Conservation (phyloP, 1,140 invertebrate species). For the Helicoverpa armigera region DNA sequence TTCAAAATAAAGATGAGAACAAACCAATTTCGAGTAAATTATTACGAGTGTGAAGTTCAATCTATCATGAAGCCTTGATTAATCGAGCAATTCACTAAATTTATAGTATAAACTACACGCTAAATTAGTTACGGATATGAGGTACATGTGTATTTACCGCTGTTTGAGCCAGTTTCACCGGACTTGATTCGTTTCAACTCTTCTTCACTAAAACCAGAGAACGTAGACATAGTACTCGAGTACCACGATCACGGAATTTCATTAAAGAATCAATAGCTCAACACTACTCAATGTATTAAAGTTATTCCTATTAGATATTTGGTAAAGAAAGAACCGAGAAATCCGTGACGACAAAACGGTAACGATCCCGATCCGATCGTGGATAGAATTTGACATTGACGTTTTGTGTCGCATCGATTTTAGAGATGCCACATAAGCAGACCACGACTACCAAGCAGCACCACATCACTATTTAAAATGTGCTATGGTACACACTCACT, state of each 20-base stretch:
- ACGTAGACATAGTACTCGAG: conserved; percentile 62
- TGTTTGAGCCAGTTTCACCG: conserved; percentile 61
- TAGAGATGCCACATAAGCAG: too few relatives aligned
- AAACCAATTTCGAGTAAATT: background rate
- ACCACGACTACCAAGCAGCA: too few relatives aligned
- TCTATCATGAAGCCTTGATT: background rate
- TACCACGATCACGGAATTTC: background rate
- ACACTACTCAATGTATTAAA: background rate
- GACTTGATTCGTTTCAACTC: conserved; percentile 78
- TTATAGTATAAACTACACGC: background rate
- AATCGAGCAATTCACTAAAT: background rate
- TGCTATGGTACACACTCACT: too few relatives aligned
- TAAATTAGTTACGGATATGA: conserved; percentile 26
- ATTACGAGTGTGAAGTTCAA: background rate
- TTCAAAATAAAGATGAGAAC: background rate
- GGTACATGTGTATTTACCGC: conserved; percentile 63
- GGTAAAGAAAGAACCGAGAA: too few relatives aligned
- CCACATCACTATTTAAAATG: too few relatives aligned
- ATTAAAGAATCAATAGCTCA: background rate
- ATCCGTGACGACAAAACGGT: background rate
- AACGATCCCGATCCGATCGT: background rate
- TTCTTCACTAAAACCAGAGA: conserved; percentile 81
- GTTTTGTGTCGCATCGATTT: too few relatives aligned
- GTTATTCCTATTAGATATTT: background rate
- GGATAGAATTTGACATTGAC: too few relatives aligned